Evolutionary conservation across 2,113 vertebrate genomes (phyloP).

Genomic region (Otocyon megalotis): DNA sequence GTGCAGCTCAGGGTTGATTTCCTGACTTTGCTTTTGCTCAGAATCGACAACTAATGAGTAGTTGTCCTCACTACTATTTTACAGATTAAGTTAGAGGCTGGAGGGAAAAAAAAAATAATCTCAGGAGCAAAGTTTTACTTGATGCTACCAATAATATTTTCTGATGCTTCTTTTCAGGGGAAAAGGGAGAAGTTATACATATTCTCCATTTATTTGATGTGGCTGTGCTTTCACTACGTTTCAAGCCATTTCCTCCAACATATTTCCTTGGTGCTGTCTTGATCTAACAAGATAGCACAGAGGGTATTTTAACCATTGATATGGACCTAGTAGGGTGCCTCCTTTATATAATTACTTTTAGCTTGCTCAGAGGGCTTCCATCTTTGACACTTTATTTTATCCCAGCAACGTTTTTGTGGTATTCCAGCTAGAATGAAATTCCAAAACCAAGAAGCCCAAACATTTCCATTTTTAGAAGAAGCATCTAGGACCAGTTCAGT

Average conservation of each 20-base stretch:
- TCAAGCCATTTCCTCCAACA: slow-evolving; percentile 52
- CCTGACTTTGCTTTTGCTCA: not conserved
- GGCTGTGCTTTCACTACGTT: not conserved
- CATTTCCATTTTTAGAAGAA: not conserved
- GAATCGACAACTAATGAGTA: not conserved
- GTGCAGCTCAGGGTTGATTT: not conserved
- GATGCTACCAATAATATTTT: slow-evolving; percentile 9
- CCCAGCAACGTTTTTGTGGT: not conserved
- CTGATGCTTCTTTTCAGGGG: not conserved
- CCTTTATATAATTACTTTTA: slow-evolving; percentile 28
- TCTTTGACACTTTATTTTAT: slow-evolving; percentile 60
- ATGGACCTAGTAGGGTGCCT: not conserved
- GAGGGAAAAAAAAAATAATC: not conserved
- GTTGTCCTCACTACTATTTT: not conserved
- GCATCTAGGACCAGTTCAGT: not conserved
- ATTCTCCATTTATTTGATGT: slow-evolving; percentile 37
- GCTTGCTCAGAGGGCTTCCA: slow-evolving; percentile 18
- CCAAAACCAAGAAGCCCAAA: not conserved
- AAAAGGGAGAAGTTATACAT: not conserved
- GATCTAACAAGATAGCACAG: slow-evolving; percentile 32
- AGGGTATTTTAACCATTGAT: slow-evolving; percentile 57
- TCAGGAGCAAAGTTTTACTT: not conserved
- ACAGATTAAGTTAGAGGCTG: not conserved
- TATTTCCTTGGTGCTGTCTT: not conserved
- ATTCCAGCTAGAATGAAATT: slow-evolving; percentile 25